Evolutionary conservation across 2,113 vertebrate species (phyloP).

Genomic region (Hypanus sabinus): DNA sequence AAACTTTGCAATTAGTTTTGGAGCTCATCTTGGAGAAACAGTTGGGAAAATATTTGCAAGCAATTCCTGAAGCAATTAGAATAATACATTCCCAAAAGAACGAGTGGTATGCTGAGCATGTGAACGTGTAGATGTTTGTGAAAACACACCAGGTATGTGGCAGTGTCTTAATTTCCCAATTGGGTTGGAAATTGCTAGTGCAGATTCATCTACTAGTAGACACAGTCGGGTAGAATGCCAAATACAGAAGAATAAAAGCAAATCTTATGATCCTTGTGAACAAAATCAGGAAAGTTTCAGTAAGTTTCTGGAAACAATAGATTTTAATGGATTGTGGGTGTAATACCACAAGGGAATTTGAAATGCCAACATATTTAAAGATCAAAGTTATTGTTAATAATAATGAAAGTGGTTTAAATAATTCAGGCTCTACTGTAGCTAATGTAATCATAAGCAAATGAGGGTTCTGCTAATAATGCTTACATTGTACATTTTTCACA

Average conservation of each 20-base stretch:
- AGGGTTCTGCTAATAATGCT: not conserved
- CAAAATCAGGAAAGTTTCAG: not conserved
- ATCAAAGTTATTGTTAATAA: not conserved
- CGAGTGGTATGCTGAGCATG: not conserved
- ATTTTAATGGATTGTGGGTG: not conserved
- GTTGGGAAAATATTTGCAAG: not conserved
- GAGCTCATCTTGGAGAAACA: not conserved
- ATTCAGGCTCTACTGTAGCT: not conserved
- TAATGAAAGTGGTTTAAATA: not conserved
- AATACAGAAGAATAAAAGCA: not conserved
- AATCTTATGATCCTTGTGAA: not conserved
- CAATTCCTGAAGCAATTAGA: not conserved
- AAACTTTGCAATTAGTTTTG: not conserved
- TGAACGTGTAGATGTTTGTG: not conserved
- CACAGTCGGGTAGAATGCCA: not conserved
- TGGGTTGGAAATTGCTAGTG: not conserved
- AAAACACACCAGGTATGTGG: not conserved
- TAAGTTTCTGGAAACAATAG: not conserved
- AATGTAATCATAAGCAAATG: not conserved
- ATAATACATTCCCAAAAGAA: not conserved
- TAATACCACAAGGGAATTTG: not conserved
- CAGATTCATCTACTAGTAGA: not conserved
- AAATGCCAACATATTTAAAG: not conserved
- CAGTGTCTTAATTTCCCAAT: constrained; percentile 10
- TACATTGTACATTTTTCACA: not conserved